Evolutionary conservation across 92 coral and sea anemone genomes (phyloP), one percentile per base, ranked within the genome.

Genomic region (Anthopleura xanthogrammica): DNA sequence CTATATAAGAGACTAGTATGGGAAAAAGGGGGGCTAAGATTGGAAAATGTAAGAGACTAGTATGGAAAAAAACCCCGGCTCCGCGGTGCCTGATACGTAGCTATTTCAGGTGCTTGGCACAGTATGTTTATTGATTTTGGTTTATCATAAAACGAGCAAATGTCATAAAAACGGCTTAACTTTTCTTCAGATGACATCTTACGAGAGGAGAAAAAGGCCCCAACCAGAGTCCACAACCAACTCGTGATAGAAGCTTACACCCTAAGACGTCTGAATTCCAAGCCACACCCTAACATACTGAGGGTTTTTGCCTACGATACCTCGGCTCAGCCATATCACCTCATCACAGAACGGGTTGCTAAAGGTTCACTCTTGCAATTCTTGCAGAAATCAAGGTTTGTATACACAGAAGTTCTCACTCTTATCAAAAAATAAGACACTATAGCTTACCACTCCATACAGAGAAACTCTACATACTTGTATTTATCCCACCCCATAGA

Each of bases 301-400:
- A 65, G 50, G 41, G 84, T 81, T 43, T 81, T 81, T 70, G 84
- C 84, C 1, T 81, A 43, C 16, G 84, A 81, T 41, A 81, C 84
- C 5, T 52, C 41, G 24, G 11, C 84, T 23, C 36, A 68, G 46
- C 84, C 84, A 8, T 81, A 81, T 36, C 84, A 81, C 23, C 40
- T 81, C 17, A 81, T 81, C 46, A 81, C 84, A 16, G 84, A 81
- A 62, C 54, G 70, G 50, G 83, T 65, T 14, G 40, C 72, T 2
- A 48, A 48, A 40, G 65, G 84, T 4, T 60, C 84, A 2, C 77
- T 81, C 5, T 62, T 81, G 43, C 52, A 52, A 66, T 81, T 11
- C 36, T 72, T 81, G 65, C 84, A 70, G 20, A 52, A 36, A 9
- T 23, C 77, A 66, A 81, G 84, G 84, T 81, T 46, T 48, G 83